These are phyloP conservation scores for Eumaeus atala DNA, from an alignment of 1,140 invertebrate species.

Conservation along the genomic window DNA sequence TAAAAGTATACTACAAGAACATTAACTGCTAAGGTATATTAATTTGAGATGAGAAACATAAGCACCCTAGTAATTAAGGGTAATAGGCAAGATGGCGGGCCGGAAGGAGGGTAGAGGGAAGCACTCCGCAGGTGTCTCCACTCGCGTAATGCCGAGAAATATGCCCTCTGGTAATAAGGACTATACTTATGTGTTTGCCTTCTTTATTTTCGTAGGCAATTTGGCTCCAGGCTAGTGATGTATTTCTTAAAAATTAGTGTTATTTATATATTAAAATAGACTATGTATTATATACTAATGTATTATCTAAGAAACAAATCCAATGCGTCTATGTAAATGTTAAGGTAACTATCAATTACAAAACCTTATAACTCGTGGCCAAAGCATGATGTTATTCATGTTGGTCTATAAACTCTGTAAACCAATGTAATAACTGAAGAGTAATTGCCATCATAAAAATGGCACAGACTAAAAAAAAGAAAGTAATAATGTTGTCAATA, in stretches of 20 bases:
- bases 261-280: too few species aligned
- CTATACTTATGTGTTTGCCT: neutral
- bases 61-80: slow-evolving; percentile 28
- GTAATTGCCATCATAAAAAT: neutral
- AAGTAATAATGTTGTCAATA: too few species aligned
- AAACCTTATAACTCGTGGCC: too few species aligned
- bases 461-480: too few species aligned
- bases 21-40: slow-evolving; percentile 2
- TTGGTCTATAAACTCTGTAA: too few species aligned
- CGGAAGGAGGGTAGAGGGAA: slow-evolving; percentile 25
- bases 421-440: too few species aligned
- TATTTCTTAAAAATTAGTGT: neutral
- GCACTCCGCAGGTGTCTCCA: slow-evolving; percentile 25
- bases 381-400: too few species aligned
- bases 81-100: slow-evolving; percentile 30
- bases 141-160: slow-evolving; percentile 12
- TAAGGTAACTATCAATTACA: too few species aligned
- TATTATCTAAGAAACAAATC: too few species aligned
- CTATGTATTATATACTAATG: too few species aligned
- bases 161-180: slow-evolving; percentile 7
- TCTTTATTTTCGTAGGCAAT: neutral
- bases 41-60: slow-evolving; percentile 17
- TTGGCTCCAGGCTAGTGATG: neutral
- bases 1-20: neutral
- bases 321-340: too few species aligned